Percentiles rank a stretch among this genome's conserved stretches.
These are phyloP conservation scores for Eidolon dupreanum DNA, from an alignment of 2,797 vertebrate species.

Conservation along the genomic window DNA sequence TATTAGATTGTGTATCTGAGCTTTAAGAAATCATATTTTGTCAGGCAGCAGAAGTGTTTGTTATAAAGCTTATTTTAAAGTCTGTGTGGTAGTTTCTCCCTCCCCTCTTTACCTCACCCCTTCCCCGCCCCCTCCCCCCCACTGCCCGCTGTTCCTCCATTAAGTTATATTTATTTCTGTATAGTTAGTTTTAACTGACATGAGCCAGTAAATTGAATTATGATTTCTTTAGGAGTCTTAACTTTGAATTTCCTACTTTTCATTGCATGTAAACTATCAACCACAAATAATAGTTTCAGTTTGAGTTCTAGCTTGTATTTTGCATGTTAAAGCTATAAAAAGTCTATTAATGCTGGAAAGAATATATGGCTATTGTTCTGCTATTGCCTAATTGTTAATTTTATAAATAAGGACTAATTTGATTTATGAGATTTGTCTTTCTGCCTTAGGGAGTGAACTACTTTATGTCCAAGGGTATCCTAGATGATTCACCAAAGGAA, in stretches of 20 bases:
- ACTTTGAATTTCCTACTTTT: constrained; percentile 82
- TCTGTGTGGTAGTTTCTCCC: background rate
- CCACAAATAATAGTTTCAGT: constrained; percentile 69
- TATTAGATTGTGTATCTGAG: background rate
- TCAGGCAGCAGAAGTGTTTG: background rate
- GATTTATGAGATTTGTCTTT: constrained; percentile 80
- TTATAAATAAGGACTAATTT: constrained; percentile 55
- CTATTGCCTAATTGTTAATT: constrained; percentile 63
- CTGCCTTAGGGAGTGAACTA: constrained; percentile 94
- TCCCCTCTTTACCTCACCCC: too few relatives aligned
- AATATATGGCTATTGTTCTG: constrained; percentile 64
- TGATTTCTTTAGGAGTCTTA: constrained; percentile 54
- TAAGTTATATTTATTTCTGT: constrained; percentile 52
- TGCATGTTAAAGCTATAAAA: constrained; percentile 83
- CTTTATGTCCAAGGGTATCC: constrained; percentile 97
- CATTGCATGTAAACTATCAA: constrained; percentile 80
- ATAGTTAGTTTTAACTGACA: constrained; percentile 41
- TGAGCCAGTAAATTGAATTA: constrained; percentile 47
- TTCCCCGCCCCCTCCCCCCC: too few relatives aligned
- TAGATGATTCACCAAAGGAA: constrained; percentile 95
- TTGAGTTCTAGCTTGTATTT: constrained; percentile 77
- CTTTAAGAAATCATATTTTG: constrained; percentile 44
- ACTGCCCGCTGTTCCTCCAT: background rate
- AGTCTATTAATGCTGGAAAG: constrained; percentile 66
- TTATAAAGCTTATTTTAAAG: constrained; percentile 34